Base-by-base conservation (phyloP, 2,888 invertebrate genomes). In the Buathra laborator region DNA sequence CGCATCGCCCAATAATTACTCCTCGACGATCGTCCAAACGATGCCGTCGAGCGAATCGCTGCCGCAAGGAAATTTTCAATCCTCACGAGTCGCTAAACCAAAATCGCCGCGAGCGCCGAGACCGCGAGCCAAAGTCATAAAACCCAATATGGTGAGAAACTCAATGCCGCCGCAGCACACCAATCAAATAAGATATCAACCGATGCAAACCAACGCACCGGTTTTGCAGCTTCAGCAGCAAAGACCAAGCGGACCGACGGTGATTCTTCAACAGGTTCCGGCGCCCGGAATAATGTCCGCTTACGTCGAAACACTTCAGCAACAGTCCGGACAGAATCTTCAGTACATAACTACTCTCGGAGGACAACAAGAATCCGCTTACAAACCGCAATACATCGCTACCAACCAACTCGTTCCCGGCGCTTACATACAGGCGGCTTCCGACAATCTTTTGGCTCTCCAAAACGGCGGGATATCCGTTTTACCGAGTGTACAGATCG, bases 281-380 rank as follows among this genome's bases (percentile, higher is more conserved):
- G 93, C 94, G 6, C 95, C 95, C 79, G 95, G 95, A 77, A 94
- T 96, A 53, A 95, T 96, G 94, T 96, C 96, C 1, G 91, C 94
- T 0, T 96, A 96, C 93, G 96, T 97, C 2, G 96, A 97, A 90
- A 95, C 96, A 0, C 94, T 96, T 87, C 96, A 96, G 71, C 96
- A 96, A 89, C 96, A 96, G 87, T 95, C 96, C 79, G 96, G 96
- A 81, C 96, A 96, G 92, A 96, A 96, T 91, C 94, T 97, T 93
- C 97, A 97, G 90, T 97, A 97, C 89, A 96, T 97, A 66, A 96
- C 97, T 10, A 96, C 97, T 0, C 95, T 96, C 83, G 95, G 96
- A 0, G 96, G 96, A 6, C 96, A 96, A 92, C 92, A 92, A 3
- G 93, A 93, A 19, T 53, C 89, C 0, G 86, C 90, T 4, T 91